Percentiles rank a stretch among this genome's conserved stretches.
Evolutionary conservation across 2,888 invertebrate species (phyloP).

Genomic region (Cerceris rybyensis): DNA sequence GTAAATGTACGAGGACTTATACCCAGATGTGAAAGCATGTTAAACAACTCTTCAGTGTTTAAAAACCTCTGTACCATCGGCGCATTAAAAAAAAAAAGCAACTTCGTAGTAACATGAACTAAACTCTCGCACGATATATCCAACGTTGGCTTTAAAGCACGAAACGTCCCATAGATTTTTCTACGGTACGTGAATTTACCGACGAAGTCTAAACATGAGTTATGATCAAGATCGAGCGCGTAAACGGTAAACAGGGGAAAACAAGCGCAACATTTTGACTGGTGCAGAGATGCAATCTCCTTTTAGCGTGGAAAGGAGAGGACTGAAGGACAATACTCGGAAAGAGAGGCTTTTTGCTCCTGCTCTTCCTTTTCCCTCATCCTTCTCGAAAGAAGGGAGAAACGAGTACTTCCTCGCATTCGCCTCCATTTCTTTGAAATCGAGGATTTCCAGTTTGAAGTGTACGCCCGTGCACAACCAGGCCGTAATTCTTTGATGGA

Average conservation of each 20-base stretch:
- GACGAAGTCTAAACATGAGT: not conserved
- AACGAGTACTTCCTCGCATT: slow-evolving; percentile 5
- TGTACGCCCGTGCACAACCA: slow-evolving; percentile 36
- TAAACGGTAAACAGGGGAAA: not conserved
- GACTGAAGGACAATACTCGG: slow-evolving; percentile 25
- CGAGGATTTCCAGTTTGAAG: slow-evolving; percentile 35
- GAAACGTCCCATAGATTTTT: not conserved
- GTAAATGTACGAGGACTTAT: too few species aligned
- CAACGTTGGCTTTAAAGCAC: not conserved
- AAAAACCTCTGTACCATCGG: too few species aligned
- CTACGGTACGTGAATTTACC: not conserved
- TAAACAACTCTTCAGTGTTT: too few species aligned
- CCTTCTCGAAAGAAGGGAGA: not conserved
- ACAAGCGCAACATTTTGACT: slow-evolving; percentile 22
- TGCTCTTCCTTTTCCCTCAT: not conserved
- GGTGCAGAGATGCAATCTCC: slow-evolving; percentile 6
- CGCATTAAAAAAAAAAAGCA: too few species aligned
- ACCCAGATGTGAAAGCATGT: too few species aligned
- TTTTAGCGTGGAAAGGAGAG: not conserved
- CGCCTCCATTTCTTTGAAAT: slow-evolving; percentile 41
- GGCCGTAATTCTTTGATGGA: slow-evolving; percentile 55
- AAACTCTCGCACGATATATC: too few species aligned
- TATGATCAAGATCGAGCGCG: not conserved
- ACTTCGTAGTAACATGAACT: too few species aligned
- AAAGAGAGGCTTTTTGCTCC: slow-evolving; percentile 28